Base-by-base conservation (phyloP, 1,140 invertebrate genomes). In the Pseudomyrmex flavicornis region DNA sequence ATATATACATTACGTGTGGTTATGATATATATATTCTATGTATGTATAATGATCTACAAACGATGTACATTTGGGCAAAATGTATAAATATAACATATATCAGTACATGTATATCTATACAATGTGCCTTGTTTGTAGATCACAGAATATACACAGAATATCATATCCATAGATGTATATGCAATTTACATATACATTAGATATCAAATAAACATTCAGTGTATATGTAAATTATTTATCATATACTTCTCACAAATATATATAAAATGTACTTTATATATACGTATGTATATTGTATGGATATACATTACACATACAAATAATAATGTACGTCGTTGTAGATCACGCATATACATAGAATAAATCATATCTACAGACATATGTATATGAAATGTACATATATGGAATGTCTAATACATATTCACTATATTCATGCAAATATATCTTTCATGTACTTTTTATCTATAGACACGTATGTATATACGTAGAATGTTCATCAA, bases 181-280 rank as follows among this genome's bases (percentile, higher is more conserved):
- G 26, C 61, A 62, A 62, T 63, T 63, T 63, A 35, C 26, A 44
- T 1, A 26, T 63, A 63, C 61, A 63, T 63, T 63, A 26, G 13
- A 63, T 63, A 26, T 63, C 4, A 63, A 26, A 44, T 44, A 44
- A 44, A 63, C n/a, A 63, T 63, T 63, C 22, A 20, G 7, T 61
- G 59, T 61, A 61, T 61, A 61, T 22, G 59, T 61, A 61, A 61
- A 61, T 22, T 61, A 61, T 26, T 20, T 61, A 20, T 26, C 59
- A 61, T 61, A 12, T 61, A 61, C 20, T 61, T 61, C 22, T 13
- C 20, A 61, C 59, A 20, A 61, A 61, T 61, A 26, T 35, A 44
- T 3, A 35, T 44, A 13, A 13, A 35, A 63, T 63, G 1, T 44
- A n/a, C 2, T 15, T 9, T 13, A 63, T 61, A 8, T 22, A 61